Conservation (phyloP, 1,140 invertebrate species). For the Drosophila bipectinata region DNA sequence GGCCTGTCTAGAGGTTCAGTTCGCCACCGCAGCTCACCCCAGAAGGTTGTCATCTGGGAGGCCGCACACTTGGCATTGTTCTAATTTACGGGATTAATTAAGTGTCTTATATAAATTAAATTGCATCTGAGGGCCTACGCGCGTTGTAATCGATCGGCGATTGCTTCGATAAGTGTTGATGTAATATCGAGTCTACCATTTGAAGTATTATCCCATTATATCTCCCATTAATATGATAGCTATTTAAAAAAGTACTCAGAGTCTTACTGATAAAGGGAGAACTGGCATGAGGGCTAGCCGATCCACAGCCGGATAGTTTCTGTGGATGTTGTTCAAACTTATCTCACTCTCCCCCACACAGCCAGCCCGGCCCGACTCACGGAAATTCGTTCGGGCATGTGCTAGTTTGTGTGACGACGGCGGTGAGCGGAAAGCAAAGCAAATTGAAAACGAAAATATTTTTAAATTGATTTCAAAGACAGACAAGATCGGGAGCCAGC, state of each 20-base stretch:
- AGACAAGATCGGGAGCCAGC: slow-evolving; percentile 55
- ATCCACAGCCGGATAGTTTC: slow-evolving; percentile 21
- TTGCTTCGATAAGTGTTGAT: neutral
- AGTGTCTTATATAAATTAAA: slow-evolving; percentile 14
- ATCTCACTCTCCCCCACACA: slow-evolving; percentile 17
- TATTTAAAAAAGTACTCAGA: neutral
- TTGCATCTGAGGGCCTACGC: slow-evolving; percentile 3
- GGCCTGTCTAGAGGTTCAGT: slow-evolving; percentile 30
- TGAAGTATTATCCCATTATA: neutral
- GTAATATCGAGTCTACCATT: neutral
- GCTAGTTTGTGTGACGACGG: slow-evolving; percentile 1
- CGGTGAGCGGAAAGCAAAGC: slow-evolving; percentile 38
- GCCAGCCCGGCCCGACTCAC: neutral
- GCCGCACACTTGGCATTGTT: neutral
- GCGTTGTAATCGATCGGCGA: slow-evolving; percentile 3
- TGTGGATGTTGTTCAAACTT: slow-evolving; percentile 68
- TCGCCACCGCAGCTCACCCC: slow-evolving; percentile 20
- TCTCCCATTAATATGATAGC: neutral
- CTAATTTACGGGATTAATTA: slow-evolving; percentile 11
- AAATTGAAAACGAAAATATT: slow-evolving; percentile 79
- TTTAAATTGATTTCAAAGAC: slow-evolving; percentile 80
- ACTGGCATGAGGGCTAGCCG: neutral
- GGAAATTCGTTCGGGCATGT: slow-evolving; percentile 4
- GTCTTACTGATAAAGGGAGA: slow-evolving; percentile 27
- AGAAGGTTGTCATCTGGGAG: slow-evolving; percentile 11